Evolutionary conservation across 2,113 vertebrate species (phyloP).

Genomic region (Carollia perspicillata): DNA sequence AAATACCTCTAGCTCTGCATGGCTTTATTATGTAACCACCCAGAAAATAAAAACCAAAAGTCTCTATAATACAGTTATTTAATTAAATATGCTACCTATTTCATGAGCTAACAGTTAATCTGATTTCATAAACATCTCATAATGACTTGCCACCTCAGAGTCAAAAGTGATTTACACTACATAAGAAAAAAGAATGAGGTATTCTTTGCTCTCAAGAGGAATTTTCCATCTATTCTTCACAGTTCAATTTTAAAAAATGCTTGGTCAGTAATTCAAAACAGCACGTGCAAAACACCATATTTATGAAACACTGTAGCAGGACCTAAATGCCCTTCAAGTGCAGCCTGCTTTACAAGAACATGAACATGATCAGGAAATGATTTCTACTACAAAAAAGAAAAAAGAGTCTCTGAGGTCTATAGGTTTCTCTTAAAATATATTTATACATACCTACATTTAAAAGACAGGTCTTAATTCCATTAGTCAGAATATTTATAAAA

Average conservation of each 20-base stretch:
- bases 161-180: conserved; percentile 24
- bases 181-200: conserved; percentile 27
- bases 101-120: conserved; percentile 44
- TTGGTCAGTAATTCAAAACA: conserved; percentile 61
- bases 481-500: conserved; percentile 21
- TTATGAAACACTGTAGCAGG: conserved; percentile 47
- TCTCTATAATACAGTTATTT: conserved; percentile 12
- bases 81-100: conserved; percentile 48
- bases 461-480: not conserved
- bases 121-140: conserved; percentile 44
- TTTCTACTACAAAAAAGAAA: not conserved
- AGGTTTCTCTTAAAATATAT: not conserved
- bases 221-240: conserved; percentile 61
- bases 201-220: conserved; percentile 43
- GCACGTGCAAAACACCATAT: conserved; percentile 24
- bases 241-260: not conserved
- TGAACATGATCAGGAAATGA: conserved; percentile 22
- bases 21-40: conserved; percentile 8
- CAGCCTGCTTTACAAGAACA: not conserved
- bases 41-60: conserved; percentile 39
- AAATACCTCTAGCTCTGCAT: conserved; percentile 35
- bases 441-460: not conserved
- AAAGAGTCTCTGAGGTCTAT: not conserved
- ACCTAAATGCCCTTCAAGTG: conserved; percentile 45
- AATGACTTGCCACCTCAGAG: conserved; percentile 39